A percentile compares a stretch with the other conserved stretches of the same genome.
Evolutionary conservation across 2,888 invertebrate genomes (phyloP).

Genomic region (Miltochrista miniata): DNA sequence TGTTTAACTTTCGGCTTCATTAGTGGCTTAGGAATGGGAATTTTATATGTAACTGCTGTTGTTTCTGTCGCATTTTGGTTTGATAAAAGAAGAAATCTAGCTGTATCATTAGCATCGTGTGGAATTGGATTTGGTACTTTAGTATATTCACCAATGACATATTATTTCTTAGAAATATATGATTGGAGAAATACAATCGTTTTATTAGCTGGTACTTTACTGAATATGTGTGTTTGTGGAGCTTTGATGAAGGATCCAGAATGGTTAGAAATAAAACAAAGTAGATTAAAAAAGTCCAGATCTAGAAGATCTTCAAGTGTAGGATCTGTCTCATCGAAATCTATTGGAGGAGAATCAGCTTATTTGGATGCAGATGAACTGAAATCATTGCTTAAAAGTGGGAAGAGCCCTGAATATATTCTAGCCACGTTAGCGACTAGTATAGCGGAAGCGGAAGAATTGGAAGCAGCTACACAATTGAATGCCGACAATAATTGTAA

Average conservation of each 20-base stretch:
- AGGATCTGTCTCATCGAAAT: slow-evolving; percentile 77
- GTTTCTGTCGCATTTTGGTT: slow-evolving; percentile 97
- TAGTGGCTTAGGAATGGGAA: slow-evolving; percentile 91
- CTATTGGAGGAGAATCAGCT: slow-evolving; percentile 73
- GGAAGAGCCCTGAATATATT: slow-evolving; percentile 86
- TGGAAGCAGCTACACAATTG: slow-evolving; percentile 71
- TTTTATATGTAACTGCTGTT: slow-evolving; percentile 94
- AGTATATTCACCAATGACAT: slow-evolving; percentile 93
- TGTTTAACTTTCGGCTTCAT: slow-evolving; percentile 93
- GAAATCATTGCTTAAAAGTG: slow-evolving; percentile 86
- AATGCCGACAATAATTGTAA: slow-evolving; percentile 66
- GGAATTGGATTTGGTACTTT: slow-evolving; percentile 95
- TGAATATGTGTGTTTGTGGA: slow-evolving; percentile 94
- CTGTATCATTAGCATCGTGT: slow-evolving; percentile 93
- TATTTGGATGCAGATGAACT: slow-evolving; percentile 86
- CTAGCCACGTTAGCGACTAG: slow-evolving; percentile 84
- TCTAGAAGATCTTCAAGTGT: slow-evolving; percentile 75
- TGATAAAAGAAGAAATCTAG: slow-evolving; percentile 92
- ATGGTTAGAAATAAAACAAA: slow-evolving; percentile 88
- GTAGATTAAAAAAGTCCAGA: slow-evolving; percentile 72
- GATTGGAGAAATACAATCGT: slow-evolving; percentile 92
- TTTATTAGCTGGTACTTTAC: slow-evolving; percentile 90
- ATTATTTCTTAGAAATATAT: slow-evolving; percentile 87
- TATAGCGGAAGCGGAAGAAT: slow-evolving; percentile 75
- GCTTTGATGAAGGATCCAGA: slow-evolving; percentile 94